Evolutionary conservation across 2,797 vertebrate species (phyloP), one percentile per base, ranked within the genome.

Genomic region (Tenualosa thibaudeaui): DNA sequence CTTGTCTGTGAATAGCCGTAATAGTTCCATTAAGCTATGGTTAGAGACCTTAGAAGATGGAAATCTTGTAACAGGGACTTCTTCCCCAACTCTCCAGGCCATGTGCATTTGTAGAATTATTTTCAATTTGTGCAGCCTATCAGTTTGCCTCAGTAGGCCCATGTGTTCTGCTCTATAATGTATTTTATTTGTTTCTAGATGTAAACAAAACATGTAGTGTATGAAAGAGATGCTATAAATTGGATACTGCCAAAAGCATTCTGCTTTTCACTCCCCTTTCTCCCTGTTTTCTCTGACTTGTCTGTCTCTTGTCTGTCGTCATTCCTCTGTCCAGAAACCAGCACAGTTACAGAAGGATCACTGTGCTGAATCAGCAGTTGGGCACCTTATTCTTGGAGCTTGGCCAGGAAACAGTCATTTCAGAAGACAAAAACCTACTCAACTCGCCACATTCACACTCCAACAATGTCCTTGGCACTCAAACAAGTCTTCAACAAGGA

Each of bases 401-500:
- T 68, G 82, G 81, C 49, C 68, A 49, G 53, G 87, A 81, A 81
- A 46, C n/a, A 7, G 83, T 84, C 85, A 75, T 89, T 89, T 40
- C 87, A 85, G 86, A 26, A 82, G 83, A 5, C 89, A 75, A 87
- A 84, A 82, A 86, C 0, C 75, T 8, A 5, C 86, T 9, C 43
- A 50, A 56, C 53, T 71, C 58, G 7, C 22, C 50, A 5, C 60
- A 9, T 31, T 43, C 26, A 49, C 56, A 81, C 81, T 87, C 89
- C 89, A 85, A 94, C 87, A 89, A 99, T 99, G 98, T 96, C 97
- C 85, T 92, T 95, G 90, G 96, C 96, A 31, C 90, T 98, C 81
- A 98, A 98, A 93, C 97, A 99, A 86, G 97, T 99, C 88, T 99
- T 99, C 94, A 98, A 97, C 89, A 99, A 99, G 93, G 98, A 99